A percentile compares a stretch with the other conserved stretches of the same genome.
These are phyloP conservation scores for Centrocercus urophasianus DNA, from an alignment of 2,113 vertebrate species.

Conservation along the genomic window DNA sequence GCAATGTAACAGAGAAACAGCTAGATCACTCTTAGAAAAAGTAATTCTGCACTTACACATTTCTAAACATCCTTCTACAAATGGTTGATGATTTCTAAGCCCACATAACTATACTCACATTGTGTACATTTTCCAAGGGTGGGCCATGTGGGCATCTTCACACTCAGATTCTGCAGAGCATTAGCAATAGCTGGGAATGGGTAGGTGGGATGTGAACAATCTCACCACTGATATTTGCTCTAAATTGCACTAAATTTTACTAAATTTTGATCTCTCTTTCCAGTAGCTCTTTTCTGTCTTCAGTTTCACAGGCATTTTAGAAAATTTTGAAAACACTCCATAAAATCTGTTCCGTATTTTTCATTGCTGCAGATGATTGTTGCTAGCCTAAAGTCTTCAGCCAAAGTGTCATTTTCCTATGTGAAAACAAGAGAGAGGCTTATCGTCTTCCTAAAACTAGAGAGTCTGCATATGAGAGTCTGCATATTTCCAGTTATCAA, in stretches of 20 bases:
- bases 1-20: background rate
- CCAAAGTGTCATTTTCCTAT: constrained; percentile 2
- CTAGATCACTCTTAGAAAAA: background rate
- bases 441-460: background rate
- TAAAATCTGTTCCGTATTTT: background rate
- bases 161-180: background rate
- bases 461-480: background rate
- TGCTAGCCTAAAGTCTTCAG: background rate
- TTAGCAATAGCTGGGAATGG: background rate
- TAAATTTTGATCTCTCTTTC: background rate
- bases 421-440: background rate
- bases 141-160: background rate
- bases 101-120: accelerated
- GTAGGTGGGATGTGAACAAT: background rate
- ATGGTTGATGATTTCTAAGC: background rate
- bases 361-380: background rate
- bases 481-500: background rate
- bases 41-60: background rate
- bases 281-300: background rate
- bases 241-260: background rate
- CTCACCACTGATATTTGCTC: background rate
- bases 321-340: background rate
- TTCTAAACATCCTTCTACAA: background rate
- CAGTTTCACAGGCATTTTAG: background rate
- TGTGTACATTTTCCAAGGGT: background rate